Conservation (phyloP, 2,113 vertebrate genomes). For the Chaetodon trifascialis region DNA sequence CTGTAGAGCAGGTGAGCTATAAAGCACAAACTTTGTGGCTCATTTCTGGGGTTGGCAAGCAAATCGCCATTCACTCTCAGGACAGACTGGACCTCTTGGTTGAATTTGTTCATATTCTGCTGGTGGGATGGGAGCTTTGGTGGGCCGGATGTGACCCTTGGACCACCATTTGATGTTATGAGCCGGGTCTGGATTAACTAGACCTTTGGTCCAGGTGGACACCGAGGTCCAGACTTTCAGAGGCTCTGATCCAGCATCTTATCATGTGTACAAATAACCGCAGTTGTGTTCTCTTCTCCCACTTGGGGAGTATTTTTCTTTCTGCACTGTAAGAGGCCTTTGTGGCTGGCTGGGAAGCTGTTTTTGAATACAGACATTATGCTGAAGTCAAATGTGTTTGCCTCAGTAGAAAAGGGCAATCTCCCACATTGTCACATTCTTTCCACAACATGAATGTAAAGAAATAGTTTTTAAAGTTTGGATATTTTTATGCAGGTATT, state of each 20-base stretch:
- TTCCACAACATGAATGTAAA: background rate
- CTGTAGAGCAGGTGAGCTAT: too few species aligned
- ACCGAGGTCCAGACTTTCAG: too few species aligned
- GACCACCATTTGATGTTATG: too few species aligned
- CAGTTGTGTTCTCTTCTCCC: background rate
- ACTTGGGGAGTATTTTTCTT: slow-evolving; percentile 11
- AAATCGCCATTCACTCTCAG: too few species aligned
- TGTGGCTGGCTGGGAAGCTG: background rate
- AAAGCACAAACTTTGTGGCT: too few species aligned
- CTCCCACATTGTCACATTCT: background rate
- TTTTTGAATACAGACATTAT: slow-evolving; percentile 27
- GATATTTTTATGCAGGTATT: slow-evolving; percentile 8
- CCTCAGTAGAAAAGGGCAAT: background rate
- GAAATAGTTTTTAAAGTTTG: slow-evolving; percentile 24
- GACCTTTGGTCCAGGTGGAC: too few species aligned
- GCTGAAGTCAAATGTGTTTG: background rate
- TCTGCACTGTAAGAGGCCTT: background rate
- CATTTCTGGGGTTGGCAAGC: too few species aligned
- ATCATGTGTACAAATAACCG: background rate
- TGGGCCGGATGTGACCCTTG: too few species aligned
- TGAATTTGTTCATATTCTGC: too few species aligned
- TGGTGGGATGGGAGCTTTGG: too few species aligned
- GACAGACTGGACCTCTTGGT: too few species aligned
- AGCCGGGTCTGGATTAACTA: too few species aligned
- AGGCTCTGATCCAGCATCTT: background rate